Conservation (phyloP, 1,140 invertebrate genomes). For the Phenacoccus solenopsis region DNA sequence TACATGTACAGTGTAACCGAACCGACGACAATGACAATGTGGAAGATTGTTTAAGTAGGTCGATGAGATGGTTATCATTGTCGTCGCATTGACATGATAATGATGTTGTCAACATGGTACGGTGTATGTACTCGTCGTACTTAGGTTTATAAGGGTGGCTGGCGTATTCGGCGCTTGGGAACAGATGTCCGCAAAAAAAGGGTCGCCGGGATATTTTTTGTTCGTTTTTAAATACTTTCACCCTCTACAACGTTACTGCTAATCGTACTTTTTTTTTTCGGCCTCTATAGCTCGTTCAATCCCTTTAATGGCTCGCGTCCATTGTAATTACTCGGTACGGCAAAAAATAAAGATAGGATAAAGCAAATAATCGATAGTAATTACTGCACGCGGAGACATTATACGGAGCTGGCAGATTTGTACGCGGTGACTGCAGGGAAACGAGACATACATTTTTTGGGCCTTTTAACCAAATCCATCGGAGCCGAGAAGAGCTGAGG, state of each 20-base stretch:
- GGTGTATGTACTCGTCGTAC: background rate
- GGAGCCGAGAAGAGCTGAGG: too few species aligned
- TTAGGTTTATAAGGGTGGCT: background rate
- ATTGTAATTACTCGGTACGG: background rate
- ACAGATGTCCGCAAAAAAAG: constrained; percentile 4
- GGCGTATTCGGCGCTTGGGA: background rate
- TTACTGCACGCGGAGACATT: background rate
- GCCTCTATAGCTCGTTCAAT: background rate
- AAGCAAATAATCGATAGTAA: constrained; percentile 7
- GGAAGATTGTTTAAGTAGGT: constrained; percentile 14
- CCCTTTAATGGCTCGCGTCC: constrained; percentile 8
- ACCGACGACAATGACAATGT: constrained; percentile 5
- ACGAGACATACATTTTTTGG: too few species aligned
- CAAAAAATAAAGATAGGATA: background rate
- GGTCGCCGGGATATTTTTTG: background rate
- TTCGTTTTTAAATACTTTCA: constrained; percentile 4
- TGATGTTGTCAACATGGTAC: constrained; percentile 13
- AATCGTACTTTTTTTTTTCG: background rate
- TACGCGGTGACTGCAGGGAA: too few species aligned
- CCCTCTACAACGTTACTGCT: background rate
- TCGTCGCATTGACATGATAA: constrained; percentile 8
- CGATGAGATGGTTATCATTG: constrained; percentile 17
- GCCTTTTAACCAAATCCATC: too few species aligned
- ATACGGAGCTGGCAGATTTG: background rate
- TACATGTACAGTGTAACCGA: background rate